Evolutionary conservation across 2,113 vertebrate species (phyloP).

Genomic region (Tachuris rubrigastra): DNA sequence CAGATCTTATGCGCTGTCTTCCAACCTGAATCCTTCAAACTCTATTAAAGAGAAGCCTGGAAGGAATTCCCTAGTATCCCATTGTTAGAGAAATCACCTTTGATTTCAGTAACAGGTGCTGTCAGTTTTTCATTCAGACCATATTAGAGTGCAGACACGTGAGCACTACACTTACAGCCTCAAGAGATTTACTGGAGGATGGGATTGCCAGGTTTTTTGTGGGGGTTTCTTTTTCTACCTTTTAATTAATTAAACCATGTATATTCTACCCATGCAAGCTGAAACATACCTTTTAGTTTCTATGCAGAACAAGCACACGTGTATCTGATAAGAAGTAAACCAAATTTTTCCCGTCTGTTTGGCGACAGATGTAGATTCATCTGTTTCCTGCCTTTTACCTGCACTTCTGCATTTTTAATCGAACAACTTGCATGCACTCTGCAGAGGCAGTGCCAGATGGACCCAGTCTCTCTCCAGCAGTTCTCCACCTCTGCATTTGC

Average conservation of each 20-base stretch:
- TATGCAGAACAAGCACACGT: neutral
- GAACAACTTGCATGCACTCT: neutral
- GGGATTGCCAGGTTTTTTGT: neutral
- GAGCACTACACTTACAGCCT: neutral
- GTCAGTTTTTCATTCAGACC: slow-evolving; percentile 43
- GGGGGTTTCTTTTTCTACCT: neutral
- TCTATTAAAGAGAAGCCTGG: slow-evolving; percentile 18
- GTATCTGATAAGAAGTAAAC: neutral
- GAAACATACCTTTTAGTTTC: neutral
- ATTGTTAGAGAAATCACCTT: slow-evolving; percentile 39
- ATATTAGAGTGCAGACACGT: neutral
- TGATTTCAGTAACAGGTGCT: slow-evolving; percentile 46
- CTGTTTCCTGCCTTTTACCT: neutral
- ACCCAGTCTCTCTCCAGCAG: slow-evolving; percentile 1
- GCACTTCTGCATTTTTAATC: neutral
- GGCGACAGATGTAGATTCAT: neutral
- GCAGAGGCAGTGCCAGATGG: slow-evolving; percentile 4
- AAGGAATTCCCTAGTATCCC: slow-evolving; percentile 28
- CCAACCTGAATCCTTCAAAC: slow-evolving; percentile 42
- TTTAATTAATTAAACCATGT: neutral
- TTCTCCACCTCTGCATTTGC: neutral
- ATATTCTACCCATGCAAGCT: neutral
- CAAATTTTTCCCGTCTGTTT: neutral
- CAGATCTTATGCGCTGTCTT: slow-evolving; percentile 23
- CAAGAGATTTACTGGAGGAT: neutral